phyloP scores from a whole-genome alignment of 2,888 invertebrate genomes.

The Eupithecia tripunctaria region DNA sequence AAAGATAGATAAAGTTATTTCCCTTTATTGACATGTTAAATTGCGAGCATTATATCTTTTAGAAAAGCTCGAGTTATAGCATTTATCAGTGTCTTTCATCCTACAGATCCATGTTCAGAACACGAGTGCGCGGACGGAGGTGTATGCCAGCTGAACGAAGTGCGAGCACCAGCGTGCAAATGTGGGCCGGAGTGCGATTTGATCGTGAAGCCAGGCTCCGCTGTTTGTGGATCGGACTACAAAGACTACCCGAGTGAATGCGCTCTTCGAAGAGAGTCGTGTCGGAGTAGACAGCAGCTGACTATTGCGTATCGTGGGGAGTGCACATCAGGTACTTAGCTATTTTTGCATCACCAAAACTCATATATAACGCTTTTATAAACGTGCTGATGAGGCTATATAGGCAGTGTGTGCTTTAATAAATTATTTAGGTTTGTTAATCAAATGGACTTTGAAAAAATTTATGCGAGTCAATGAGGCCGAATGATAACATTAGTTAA shows the following conservation, averaged over 20 bases:
- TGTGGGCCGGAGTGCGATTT: constrained; percentile 92
- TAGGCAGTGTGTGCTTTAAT: no score
- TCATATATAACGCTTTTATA: no score
- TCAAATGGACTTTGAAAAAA: neutral
- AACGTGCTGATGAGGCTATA: no score
- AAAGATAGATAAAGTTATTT: no score
- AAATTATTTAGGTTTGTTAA: neutral
- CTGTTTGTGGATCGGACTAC: constrained; percentile 91
- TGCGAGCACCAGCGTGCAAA: constrained; percentile 90
- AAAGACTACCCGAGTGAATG: constrained; percentile 93
- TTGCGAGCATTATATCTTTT: neutral
- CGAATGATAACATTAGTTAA: neutral
- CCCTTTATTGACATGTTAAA: neutral
- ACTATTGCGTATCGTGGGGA: constrained; percentile 92
- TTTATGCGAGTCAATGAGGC: neutral
- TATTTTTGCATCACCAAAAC: neutral
- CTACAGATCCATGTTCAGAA: constrained; percentile 92
- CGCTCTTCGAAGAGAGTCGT: constrained; percentile 90
- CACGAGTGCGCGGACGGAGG: constrained; percentile 91
- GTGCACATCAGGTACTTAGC: constrained; percentile 91
- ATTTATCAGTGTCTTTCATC: neutral
- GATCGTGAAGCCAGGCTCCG: constrained; percentile 86
- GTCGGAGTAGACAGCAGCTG: constrained; percentile 89
- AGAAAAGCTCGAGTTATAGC: no score
- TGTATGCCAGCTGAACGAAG: constrained; percentile 92